Percentiles rank a stretch among this genome's conserved stretches.
Evolutionary conservation across 2,888 invertebrate genomes (phyloP).

Genomic region (Baronia brevicornis): DNA sequence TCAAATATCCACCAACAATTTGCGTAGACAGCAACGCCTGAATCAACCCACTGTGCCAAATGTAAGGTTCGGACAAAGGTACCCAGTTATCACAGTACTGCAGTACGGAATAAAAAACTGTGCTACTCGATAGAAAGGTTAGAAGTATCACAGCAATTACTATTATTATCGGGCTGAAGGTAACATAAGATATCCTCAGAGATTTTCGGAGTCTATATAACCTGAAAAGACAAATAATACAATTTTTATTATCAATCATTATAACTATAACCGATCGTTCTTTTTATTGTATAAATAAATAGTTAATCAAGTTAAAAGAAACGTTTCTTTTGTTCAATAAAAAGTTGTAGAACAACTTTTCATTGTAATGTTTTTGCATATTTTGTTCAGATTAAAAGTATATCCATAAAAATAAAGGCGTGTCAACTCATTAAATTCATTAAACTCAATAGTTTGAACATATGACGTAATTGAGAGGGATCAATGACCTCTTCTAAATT

Average conservation of each 20-base stretch:
- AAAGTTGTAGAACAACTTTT: too few relatives aligned
- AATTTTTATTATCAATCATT: background rate
- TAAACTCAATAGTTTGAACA: too few relatives aligned
- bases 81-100: constrained; percentile 60
- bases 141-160: constrained; percentile 44
- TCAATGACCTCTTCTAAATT: too few relatives aligned
- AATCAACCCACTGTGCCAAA: constrained; percentile 79
- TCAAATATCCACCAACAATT: constrained; percentile 78
- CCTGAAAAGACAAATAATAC: constrained; percentile 38
- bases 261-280: background rate
- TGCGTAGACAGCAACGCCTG: constrained; percentile 80
- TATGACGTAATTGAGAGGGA: too few relatives aligned
- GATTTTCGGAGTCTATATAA: constrained; percentile 70
- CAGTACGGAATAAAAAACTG: constrained; percentile 44
- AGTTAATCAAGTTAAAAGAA: too few relatives aligned
- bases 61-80: constrained; percentile 46
- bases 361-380: too few relatives aligned
- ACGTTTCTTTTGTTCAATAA: too few relatives aligned
- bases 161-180: constrained; percentile 48
- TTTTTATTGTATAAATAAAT: too few relatives aligned
- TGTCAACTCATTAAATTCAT: too few relatives aligned
- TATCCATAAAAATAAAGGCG: too few relatives aligned
- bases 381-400: too few relatives aligned
- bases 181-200: constrained; percentile 54
- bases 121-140: constrained; percentile 50